These are phyloP conservation scores for Haliclona indistincta DNA, from an alignment of 37 sponge, comb jelly and placozoan genomes.

Conservation along the genomic window DNA sequence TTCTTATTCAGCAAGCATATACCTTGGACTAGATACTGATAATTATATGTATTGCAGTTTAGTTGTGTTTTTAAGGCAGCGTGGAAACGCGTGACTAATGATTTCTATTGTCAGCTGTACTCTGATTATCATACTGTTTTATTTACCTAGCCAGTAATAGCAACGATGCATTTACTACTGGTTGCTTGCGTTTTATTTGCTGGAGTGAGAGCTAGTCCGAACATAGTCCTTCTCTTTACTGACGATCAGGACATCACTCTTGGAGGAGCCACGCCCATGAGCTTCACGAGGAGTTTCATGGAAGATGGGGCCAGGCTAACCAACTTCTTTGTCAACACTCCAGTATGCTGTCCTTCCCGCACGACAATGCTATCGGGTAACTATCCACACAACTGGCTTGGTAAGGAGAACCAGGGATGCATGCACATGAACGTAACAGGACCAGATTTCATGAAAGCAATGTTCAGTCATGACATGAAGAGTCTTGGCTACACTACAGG, in stretches of 20 bases:
- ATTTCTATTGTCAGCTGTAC: no score
- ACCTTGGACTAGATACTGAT: constrained; percentile 36
- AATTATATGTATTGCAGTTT: no score
- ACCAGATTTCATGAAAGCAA: constrained; percentile 22
- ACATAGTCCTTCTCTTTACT: constrained; percentile 60
- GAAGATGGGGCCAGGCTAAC: constrained; percentile 22
- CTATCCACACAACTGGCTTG: constrained; percentile 68
- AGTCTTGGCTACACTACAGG: constrained; percentile 57
- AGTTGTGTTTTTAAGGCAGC: no score
- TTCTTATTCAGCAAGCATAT: constrained; percentile 55
- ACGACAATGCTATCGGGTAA: constrained; percentile 61
- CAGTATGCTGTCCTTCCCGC: constrained; percentile 79
- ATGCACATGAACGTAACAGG: constrained; percentile 66
- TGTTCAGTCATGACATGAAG: constrained; percentile 51
- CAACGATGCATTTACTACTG: no score
- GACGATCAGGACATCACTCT: constrained; percentile 72
- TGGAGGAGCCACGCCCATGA: constrained; percentile 49
- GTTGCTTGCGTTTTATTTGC: no score
- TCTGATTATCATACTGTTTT: no score
- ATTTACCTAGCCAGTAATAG: no score
- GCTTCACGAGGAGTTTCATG: constrained; percentile 6
- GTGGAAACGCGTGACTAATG: no score
- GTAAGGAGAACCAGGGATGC: constrained; percentile 18
- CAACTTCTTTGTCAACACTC: constrained; percentile 81
- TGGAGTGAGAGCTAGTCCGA: no score